These are phyloP conservation scores for Cranoglanis bouderius DNA, from an alignment of 2,113 vertebrate genomes.

Conservation along the genomic window DNA sequence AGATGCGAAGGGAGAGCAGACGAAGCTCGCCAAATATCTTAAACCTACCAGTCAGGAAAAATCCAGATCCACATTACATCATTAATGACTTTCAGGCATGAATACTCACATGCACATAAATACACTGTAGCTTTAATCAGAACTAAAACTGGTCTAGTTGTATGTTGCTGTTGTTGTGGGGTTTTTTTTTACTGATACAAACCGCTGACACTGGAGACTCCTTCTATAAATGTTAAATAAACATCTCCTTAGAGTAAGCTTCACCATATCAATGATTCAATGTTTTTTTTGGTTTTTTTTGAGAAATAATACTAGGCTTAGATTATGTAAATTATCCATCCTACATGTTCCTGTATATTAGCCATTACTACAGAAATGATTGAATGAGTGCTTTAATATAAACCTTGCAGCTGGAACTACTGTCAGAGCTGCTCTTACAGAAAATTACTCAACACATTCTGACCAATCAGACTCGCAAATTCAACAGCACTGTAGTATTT, in stretches of 20 bases:
- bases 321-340: not conserved
- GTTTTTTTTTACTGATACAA: not conserved
- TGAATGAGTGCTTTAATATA: not conserved
- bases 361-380: not conserved
- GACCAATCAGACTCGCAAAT: not conserved
- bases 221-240: not conserved
- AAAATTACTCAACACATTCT: not conserved
- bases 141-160: not conserved
- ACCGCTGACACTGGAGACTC: not conserved
- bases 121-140: not conserved
- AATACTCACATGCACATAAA: not conserved
- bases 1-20: slow-evolving; percentile 86
- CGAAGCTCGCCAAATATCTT: slow-evolving; percentile 89
- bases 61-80: not conserved
- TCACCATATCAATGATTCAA: not conserved
- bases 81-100: not conserved
- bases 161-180: too few relatives aligned
- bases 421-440: not conserved
- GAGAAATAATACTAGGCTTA: not conserved
- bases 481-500: not conserved
- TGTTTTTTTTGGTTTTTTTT: too few relatives aligned
- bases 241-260: not conserved
- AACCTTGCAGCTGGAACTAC: not conserved
- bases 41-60: slow-evolving; percentile 73
- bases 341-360: not conserved